Conservation (phyloP, 2,113 vertebrate genomes). For the Lutjanus erythropterus region DNA sequence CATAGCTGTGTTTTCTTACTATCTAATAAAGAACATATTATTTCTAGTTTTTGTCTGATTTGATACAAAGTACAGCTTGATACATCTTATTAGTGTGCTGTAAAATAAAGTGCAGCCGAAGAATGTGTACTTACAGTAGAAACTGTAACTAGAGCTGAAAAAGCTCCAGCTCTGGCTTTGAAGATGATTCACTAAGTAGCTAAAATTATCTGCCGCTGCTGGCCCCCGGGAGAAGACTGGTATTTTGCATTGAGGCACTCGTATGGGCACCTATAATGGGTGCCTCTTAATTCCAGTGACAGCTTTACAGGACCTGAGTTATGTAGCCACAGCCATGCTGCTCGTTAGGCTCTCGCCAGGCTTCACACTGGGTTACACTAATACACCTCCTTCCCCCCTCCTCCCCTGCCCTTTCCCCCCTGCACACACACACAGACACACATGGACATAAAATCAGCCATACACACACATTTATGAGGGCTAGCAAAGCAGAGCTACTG, state of each 20-base stretch:
- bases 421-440: slow-evolving; percentile 26
- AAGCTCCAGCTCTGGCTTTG: slow-evolving; percentile 51
- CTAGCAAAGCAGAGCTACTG: slow-evolving; percentile 24
- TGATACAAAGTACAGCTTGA: no score
- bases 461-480: slow-evolving; percentile 37
- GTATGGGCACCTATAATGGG: slow-evolving; percentile 83
- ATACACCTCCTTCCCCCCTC: slow-evolving; percentile 53
- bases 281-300: slow-evolving; percentile 86
- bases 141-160: slow-evolving; percentile 38
- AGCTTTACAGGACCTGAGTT: slow-evolving; percentile 85
- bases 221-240: slow-evolving; percentile 70
- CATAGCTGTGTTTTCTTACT: no score
- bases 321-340: slow-evolving; percentile 71
- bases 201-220: slow-evolving; percentile 79
- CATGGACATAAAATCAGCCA: slow-evolving; percentile 35
- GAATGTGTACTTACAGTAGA: slow-evolving; percentile 43
- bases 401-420: slow-evolving; percentile 40
- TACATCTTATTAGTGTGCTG: no score
- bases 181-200: slow-evolving; percentile 85
- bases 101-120: no score
- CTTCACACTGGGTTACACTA: slow-evolving; percentile 78
- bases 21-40: no score
- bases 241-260: slow-evolving; percentile 82
- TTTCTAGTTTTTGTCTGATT: no score
- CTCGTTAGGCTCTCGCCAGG: slow-evolving; percentile 78